Percentiles rank a stretch among this genome's conserved stretches.
These are phyloP conservation scores for Cheilosia grossa DNA, from an alignment of 2,888 invertebrate species.

Conservation along the genomic window DNA sequence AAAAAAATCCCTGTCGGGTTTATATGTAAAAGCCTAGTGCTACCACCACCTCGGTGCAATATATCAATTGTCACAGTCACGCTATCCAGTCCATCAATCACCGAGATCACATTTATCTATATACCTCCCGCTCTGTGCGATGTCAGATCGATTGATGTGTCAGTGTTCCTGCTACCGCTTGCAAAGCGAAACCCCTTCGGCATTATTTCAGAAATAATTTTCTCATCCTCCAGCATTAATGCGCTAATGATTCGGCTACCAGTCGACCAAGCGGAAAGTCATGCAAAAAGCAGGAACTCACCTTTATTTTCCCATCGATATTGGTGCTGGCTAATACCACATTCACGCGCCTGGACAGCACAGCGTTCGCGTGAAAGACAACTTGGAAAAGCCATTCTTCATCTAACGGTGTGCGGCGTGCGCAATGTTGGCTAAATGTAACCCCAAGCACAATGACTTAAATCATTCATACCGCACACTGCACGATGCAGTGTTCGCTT, in stretches of 20 bases:
- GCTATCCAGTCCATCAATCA: constrained; percentile 47
- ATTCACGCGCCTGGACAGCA: constrained; percentile 68
- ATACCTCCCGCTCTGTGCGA: constrained; percentile 17
- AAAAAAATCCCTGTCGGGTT: not conserved
- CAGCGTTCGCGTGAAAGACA: constrained; percentile 65
- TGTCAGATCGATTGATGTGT: constrained; percentile 67
- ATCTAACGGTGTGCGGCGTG: constrained; percentile 72
- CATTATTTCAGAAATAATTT: constrained; percentile 65
- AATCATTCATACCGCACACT: constrained; percentile 70
- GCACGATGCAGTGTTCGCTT: constrained; percentile 64
- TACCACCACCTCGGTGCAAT: not conserved
- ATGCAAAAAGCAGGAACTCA: constrained; percentile 69
- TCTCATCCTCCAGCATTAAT: constrained; percentile 68
- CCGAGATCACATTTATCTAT: constrained; percentile 30
- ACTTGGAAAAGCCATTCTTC: constrained; percentile 48
- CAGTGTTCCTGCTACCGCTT: constrained; percentile 62
- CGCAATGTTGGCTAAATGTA: constrained; percentile 69
- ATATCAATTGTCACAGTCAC: constrained; percentile 47
- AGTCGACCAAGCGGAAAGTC: constrained; percentile 63
- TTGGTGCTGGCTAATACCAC: constrained; percentile 54
- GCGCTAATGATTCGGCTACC: constrained; percentile 73
- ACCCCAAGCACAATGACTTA: constrained; percentile 68
- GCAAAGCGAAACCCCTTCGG: constrained; percentile 34
- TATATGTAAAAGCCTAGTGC: constrained; percentile 3
- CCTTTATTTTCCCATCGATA: constrained; percentile 71